Conservation (phyloP, 2,888 invertebrate species). For the Drosophila atripex region DNA sequence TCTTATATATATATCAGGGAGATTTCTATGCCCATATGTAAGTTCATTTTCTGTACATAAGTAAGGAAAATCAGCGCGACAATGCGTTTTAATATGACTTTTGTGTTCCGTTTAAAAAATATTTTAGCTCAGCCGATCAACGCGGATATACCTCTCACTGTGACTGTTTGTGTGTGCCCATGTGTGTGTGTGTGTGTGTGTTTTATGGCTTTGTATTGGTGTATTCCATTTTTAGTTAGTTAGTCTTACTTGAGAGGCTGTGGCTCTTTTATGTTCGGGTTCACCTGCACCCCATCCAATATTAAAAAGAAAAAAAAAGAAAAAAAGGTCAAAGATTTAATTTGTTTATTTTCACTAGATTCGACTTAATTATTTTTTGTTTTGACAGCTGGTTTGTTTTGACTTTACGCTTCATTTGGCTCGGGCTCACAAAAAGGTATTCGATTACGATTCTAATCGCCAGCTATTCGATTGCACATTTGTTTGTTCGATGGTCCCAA, state of each 20-base stretch:
- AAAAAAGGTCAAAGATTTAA: conserved; percentile 29
- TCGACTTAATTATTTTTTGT: conserved; percentile 29
- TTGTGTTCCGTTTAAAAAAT: conserved; percentile 71
- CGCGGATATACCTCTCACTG: conserved; percentile 7
- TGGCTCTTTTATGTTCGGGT: conserved; percentile 36
- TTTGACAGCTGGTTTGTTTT: conserved; percentile 29
- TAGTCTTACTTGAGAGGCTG: conserved; percentile 44
- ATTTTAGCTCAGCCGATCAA: conserved; percentile 40
- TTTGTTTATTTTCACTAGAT: conserved; percentile 30
- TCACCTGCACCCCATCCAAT: conserved; percentile 44
- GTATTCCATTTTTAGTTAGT: conserved; percentile 43
- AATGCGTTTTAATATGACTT: conserved; percentile 75
- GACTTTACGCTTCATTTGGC: conserved; percentile 34
- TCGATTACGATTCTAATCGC: conserved; percentile 18
- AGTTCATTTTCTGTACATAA: conserved; percentile 53
- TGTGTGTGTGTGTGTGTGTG: neutral
- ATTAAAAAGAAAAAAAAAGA: conserved; percentile 2
- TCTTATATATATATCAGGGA: neutral
- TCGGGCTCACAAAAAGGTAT: conserved; percentile 19
- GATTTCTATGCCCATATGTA: conserved; percentile 32
- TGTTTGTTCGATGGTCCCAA: no score
- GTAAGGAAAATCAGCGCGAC: conserved; percentile 71
- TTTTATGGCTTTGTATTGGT: neutral
- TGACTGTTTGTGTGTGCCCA: neutral
- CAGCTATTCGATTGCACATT: conserved; percentile 13